Percentiles rank a stretch among this genome's conserved stretches.
phyloP scores from a whole-genome alignment of 2,797 vertebrate species.

The Pangasius djambal region DNA sequence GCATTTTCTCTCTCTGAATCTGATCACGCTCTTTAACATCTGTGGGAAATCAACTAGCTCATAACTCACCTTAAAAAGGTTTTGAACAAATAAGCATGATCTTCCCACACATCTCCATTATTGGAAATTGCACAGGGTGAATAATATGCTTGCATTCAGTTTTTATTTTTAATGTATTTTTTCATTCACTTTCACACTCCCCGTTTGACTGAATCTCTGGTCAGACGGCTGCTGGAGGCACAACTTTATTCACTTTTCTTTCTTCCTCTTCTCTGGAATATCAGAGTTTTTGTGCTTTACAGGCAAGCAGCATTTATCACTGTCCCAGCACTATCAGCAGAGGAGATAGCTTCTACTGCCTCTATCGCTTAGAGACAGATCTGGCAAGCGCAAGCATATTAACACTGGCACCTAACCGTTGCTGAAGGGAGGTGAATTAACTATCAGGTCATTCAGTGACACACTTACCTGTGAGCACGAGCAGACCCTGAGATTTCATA shows the following conservation, averaged over 20 bases:
- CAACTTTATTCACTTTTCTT: conserved; percentile 33
- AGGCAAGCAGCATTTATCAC: conserved; percentile 50
- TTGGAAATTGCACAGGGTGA: conserved; percentile 36
- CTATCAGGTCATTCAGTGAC: conserved; percentile 55
- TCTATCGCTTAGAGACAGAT: conserved; percentile 41
- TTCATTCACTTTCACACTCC: conserved; percentile 39
- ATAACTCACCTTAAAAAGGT: conserved; percentile 38
- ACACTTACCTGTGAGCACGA: conserved; percentile 42
- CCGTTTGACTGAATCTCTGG: conserved; percentile 9
- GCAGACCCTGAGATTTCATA: conserved; percentile 17
- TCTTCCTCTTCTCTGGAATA: conserved; percentile 37
- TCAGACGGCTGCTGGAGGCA: conserved; percentile 23
- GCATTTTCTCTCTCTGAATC: conserved; percentile 25
- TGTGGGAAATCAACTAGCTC: conserved; percentile 21
- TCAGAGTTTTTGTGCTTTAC: conserved; percentile 51
- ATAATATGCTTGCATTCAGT: conserved; percentile 31
- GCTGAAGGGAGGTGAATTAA: conserved; percentile 51
- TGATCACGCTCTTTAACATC: conserved; percentile 40
- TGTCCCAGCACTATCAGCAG: conserved; percentile 45
- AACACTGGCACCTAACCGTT: conserved; percentile 51
- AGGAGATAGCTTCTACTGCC: conserved; percentile 36
- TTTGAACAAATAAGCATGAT: conserved; percentile 38
- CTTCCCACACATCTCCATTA: conserved; percentile 47
- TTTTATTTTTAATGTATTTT: conserved; percentile 40
- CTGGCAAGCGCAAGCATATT: conserved; percentile 36